phyloP scores from a whole-genome alignment of 2,888 invertebrate genomes.

The Cataglyphis livida region DNA sequence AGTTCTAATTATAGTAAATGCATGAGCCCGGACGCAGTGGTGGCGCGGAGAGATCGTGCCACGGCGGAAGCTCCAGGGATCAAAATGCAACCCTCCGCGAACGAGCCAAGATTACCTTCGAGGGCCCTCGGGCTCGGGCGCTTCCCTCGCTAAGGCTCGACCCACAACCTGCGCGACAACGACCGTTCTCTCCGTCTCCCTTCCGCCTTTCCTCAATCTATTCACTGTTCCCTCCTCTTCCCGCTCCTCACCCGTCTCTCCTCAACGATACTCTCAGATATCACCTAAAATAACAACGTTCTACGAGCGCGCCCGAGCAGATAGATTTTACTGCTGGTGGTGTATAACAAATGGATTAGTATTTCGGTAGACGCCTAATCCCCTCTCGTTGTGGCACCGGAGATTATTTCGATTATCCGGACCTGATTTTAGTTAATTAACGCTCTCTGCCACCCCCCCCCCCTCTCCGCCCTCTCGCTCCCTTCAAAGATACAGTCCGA shows the following conservation, averaged over 20 bases:
- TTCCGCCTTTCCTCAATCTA: constrained; percentile 51
- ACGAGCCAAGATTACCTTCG: constrained; percentile 82
- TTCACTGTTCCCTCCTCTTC: constrained; percentile 33
- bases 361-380: constrained; percentile 70
- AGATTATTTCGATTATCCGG: constrained; percentile 65
- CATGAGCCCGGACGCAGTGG: constrained; percentile 72
- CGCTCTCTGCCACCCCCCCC: not conserved
- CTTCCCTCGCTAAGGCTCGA: constrained; percentile 67
- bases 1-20: constrained; percentile 82
- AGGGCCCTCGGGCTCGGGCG: constrained; percentile 78
- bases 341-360: constrained; percentile 74
- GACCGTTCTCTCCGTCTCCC: constrained; percentile 49
- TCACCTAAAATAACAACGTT: constrained; percentile 83
- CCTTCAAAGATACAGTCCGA: not conserved
- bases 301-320: constrained; percentile 57
- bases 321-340: constrained; percentile 70
- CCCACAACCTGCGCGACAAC: constrained; percentile 72
- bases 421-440: constrained; percentile 65
- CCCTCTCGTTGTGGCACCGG: constrained; percentile 57
- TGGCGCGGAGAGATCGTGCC: constrained; percentile 81
- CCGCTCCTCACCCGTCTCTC: constrained; percentile 21
- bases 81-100: constrained; percentile 81
- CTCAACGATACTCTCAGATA: constrained; percentile 70
- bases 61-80: constrained; percentile 82
- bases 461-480: no score